Base-by-base conservation (phyloP, 2,888 invertebrate species). In the Adelphocoris suturalis region DNA sequence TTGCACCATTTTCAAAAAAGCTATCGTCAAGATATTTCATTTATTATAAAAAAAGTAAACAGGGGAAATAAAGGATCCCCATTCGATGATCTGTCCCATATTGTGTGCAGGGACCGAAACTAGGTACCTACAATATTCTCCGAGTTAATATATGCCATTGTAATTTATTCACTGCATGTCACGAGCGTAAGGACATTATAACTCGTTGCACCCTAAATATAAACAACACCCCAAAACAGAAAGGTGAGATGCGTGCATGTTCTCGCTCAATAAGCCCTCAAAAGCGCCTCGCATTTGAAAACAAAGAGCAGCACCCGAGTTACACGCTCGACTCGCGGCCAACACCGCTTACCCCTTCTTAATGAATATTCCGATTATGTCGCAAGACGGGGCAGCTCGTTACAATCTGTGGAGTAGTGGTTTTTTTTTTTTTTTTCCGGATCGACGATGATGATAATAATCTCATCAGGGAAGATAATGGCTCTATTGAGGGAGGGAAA, bases 351-450 rank as follows among this genome's bases (percentile, higher is more conserved):
- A 1, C 23, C 52, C 76, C 19, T 48, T 47, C 78, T 14, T 78
- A 78, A 88, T 88, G 88, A 88, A 88, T 88, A 88, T 78, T 88
- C 88, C 78, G 48, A 78, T 78, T 76, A 80, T 80, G 78, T 88
- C 78, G 52, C 78, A 55, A 52, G 78, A 27, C n/a, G 14, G 37
- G 46, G 9, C 28, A 37, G 52, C 82, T 82, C 57, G 52, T 48
- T 76, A 76, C 47, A 37, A 46, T 23, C 48, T 48, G 28, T 27
- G 52, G 19, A 52, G 52, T 11, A 16, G 28, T 2, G n/a, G 12
- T 14, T 27, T 28, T 75, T 75, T 68, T 55, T 55, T 57, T 61
- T 37, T 47, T 23, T 86, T 16, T 14, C 52, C 23, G 23, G 52
- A 0, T 16, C 47, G 23, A 48, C 48, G 86, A 28, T 76, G 47